These are phyloP conservation scores for Catamblyrhynchus diadema DNA, from an alignment of 2,797 vertebrate species.

Conservation along the genomic window DNA sequence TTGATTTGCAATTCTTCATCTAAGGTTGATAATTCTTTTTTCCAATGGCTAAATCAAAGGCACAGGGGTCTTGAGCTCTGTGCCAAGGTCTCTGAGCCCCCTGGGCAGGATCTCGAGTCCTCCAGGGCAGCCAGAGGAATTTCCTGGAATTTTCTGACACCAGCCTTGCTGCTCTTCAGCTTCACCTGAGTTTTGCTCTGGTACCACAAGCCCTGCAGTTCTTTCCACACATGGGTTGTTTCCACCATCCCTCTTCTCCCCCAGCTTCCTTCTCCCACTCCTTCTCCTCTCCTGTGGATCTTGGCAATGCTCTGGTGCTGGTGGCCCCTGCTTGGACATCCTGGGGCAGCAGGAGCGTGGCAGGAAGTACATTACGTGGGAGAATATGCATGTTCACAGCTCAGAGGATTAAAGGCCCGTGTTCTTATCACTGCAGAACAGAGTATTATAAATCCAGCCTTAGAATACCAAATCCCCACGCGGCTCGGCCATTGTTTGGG, in stretches of 20 bases:
- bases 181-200: background rate
- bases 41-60: too few relatives aligned
- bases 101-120: too few relatives aligned
- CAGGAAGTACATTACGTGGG: slow-evolving; percentile 71
- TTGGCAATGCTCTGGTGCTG: accelerated
- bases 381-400: slow-evolving; percentile 82
- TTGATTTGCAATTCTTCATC: too few relatives aligned
- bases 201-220: background rate
- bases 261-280: background rate
- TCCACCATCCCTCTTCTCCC: background rate
- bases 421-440: slow-evolving; percentile 81
- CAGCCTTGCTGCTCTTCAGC: background rate
- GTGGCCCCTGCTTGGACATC: accelerated
- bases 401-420: slow-evolving; percentile 79
- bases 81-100: too few relatives aligned
- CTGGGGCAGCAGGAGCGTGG: background rate
- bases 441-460: slow-evolving; percentile 82
- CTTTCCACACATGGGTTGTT: accelerated
- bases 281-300: background rate
- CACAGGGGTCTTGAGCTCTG: too few relatives aligned
- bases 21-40: too few relatives aligned
- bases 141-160: too few relatives aligned
- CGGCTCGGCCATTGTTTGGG: slow-evolving; percentile 72
- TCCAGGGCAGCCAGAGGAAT: too few relatives aligned
- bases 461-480: slow-evolving; percentile 78